Base-by-base conservation (phyloP, 1,140 invertebrate genomes). In the Lineus longissimus region DNA sequence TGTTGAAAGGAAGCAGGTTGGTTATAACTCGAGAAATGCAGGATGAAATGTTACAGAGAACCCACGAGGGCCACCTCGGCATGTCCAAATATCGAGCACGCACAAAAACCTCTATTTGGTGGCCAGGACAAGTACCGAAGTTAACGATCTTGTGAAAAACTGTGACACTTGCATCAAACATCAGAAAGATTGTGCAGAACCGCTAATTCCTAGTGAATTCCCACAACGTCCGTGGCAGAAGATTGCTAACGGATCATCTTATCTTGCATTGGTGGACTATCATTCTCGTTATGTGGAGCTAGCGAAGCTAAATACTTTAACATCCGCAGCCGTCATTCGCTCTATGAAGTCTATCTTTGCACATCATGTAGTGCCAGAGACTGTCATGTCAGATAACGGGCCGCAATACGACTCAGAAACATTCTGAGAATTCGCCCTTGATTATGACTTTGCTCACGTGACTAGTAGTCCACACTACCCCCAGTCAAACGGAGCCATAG, bases 311-410 rank as follows among this genome's bases (percentile, higher is more conserved):
- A 23, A 55, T 17, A 25, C n/a, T 40, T 62, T 51, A 31, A 65
- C 63, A 36, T 31, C 65, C 4, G 22, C 17, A 7, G 55, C 23
- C n/a, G 65, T 69, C 2, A 72, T 70, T 27, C 51, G 61, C 19
- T 57, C 64, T 9, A 54, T 71, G 33, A 70, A 65, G 31, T 57
- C 55, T 11, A 63, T 71, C 0, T 75, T 73, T 61, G 66, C 65
- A 1, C 61, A 58, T 25, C 59, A 70, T 59, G 70, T 67, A 9
- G 69, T 73, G 11, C 64, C 66, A 19, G 65, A 68, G 7, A 23
- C 30, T 2, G 17, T 73, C 0, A 30, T 70, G 0, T 63, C 64
- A 13, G 72, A 74, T 55, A 76, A 74, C 58, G 66, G 65, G 0
- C 68, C 71, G 13, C 64, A 72, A 41, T 77, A 67, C 41, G 23